Evolutionary conservation across 2,113 vertebrate species (phyloP).

Genomic region (Notothenia rossii): DNA sequence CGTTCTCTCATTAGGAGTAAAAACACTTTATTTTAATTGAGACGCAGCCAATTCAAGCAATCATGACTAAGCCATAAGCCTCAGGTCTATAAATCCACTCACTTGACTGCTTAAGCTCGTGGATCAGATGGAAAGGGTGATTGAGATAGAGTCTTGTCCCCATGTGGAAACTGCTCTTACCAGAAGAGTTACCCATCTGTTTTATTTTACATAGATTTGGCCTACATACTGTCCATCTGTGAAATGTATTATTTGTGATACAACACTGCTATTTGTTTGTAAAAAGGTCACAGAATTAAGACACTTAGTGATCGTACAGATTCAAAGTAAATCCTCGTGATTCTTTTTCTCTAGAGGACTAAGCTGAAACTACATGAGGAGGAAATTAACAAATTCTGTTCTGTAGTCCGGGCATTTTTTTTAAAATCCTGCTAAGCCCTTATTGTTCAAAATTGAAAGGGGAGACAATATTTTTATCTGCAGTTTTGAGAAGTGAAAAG

Average conservation of each 20-base stretch:
- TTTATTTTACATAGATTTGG: slow-evolving; percentile 16
- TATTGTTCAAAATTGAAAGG: slow-evolving; percentile 16
- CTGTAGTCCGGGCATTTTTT: slow-evolving; percentile 36
- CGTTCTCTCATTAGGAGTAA: slow-evolving; percentile 67
- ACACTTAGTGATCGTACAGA: neutral
- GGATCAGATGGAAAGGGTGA: slow-evolving; percentile 70
- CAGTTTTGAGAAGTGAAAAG: slow-evolving; percentile 35
- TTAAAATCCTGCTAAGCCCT: slow-evolving; percentile 42
- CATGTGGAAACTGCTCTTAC: slow-evolving; percentile 26
- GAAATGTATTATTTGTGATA: slow-evolving; percentile 4
- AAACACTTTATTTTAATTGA: slow-evolving; percentile 79
- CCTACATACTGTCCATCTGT: slow-evolving; percentile 6
- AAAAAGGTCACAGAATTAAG: neutral
- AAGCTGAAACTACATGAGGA: slow-evolving; percentile 17
- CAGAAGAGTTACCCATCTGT: slow-evolving; percentile 33
- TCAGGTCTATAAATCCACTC: slow-evolving; percentile 79
- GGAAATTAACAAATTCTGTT: slow-evolving; percentile 40
- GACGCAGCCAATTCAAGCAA: slow-evolving; percentile 79
- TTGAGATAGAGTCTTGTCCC: slow-evolving; percentile 54
- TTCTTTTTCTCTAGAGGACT: slow-evolving; percentile 27
- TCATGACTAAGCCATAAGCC: slow-evolving; percentile 78
- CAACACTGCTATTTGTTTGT: neutral
- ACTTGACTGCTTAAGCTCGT: slow-evolving; percentile 75
- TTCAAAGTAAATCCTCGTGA: slow-evolving; percentile 33
- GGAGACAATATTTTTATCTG: slow-evolving; percentile 43